Evolutionary conservation across 2,888 invertebrate species (phyloP), one percentile per base, ranked within the genome.

Genomic region (Tromatobia lineatoria): DNA sequence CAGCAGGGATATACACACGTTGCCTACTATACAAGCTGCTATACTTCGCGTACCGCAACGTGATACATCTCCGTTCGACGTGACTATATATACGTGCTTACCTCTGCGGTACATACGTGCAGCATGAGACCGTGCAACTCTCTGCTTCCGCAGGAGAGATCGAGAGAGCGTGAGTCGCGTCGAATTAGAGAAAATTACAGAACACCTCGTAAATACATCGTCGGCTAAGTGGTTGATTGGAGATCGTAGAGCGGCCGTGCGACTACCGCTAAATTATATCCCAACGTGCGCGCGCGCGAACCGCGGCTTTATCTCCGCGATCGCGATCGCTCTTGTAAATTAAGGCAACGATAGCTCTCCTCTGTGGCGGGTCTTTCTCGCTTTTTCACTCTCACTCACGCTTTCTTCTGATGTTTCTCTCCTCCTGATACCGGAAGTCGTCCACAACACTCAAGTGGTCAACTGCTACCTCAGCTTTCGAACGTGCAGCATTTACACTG

Each of bases 181-280:
- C 90, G 91, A 93, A 93, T 93, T 93, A 92, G 92, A 93, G 93
- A 90, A 92, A 93, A 93, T 93, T 93, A 93, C 92, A 89, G 92
- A 93, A 93, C 93, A 93, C 93, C 93, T 93, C 93, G 93, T 93
- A 93, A 93, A 93, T 93, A 93, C 91, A 92, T 93, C 93, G 93
- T 91, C 92, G 90, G 90, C 90, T 93, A 93, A 93, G 93, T 93
- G 93, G 93, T 92, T 93, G 93, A 93, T 93, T 92, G 93, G 93
- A 90, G 92, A 92, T 89, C 90, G 92, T 90, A 90, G 88, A 90
- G 88, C 82, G 82, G 64, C 74, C 45, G 88, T 87, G 89, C 85
- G 92, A 93, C 93, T 93, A 93, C 93, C 92, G 92, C 93, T 93
- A 93, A 93, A 93, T 93, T 93, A 93, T 92, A 93, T 91, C 93